Evolutionary conservation across 2,113 vertebrate genomes (phyloP), one percentile per base, ranked within the genome.

Genomic region (Sialia sialis): DNA sequence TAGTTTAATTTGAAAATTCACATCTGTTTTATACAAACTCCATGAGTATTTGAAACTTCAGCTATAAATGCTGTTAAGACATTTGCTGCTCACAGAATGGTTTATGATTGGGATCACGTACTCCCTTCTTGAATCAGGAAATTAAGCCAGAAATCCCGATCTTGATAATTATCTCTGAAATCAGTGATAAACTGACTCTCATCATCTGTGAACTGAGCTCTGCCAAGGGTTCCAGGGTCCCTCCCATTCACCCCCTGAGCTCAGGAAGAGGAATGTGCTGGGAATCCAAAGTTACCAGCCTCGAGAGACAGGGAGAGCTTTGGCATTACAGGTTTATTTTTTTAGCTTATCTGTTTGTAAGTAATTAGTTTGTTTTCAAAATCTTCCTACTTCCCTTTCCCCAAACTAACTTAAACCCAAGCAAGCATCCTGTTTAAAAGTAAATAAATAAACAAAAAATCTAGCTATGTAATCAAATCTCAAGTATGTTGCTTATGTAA

Each of bases 371-470:
- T 93, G 83, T 94, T 96, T 96, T 75, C 79, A 70, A 43, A 93
- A 89, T 95, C 90, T 84, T 92, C 86, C 63, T 94, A 48, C 69
- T 95, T 90, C 72, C 64, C 79, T 90, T 96, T 95, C 87, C 66
- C 82, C 79, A 95, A 93, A 92, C 82, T 83, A 91, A 96, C 68
- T 88, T 92, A 93, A 95, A 96, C 90, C 63, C 55, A 90, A 88
- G 90, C 63, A 90, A 96, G 94, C 94, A 96, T 96, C 96, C 96
- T 96, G 96, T 96, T 96, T 96, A 94, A 92, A 94, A 95, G 96
- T 96, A 96, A 96, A 96, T 93, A 96, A 96, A 96, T 95, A 96
- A 96, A 96, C 95, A 95, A 76, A 90, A 39, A 69, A 58, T 81
- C 55, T 89, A 86, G 79, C 89, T 90, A 96, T 97, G 95, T 97